Base-by-base conservation (phyloP, 2,797 vertebrate species). In the Otus scops region DNA sequence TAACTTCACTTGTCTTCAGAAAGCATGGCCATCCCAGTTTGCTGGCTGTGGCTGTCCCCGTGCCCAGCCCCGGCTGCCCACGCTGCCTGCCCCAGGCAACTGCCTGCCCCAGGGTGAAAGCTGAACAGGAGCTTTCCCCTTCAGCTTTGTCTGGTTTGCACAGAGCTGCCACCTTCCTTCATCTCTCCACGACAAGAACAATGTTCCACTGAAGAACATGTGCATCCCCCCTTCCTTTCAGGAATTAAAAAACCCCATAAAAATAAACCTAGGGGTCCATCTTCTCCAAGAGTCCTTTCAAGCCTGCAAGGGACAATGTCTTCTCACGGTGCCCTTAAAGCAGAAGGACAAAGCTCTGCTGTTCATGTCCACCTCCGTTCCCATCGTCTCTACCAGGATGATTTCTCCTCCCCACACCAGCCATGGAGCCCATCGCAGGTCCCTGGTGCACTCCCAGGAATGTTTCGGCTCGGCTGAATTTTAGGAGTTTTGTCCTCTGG, bases 401-500 rank as follows among this genome's bases (percentile, higher is more conserved):
- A 9, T 39, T 89, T 88, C 73, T 83, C 61, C 70, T 79, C 50
- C 73, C 75, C 3, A 3, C 3, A 1, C 13, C 0, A 14, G 41
- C 41, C 87, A 20, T 3, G 22, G 54, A 73, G 85, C 64, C 77
- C 67, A 64, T 73, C 6, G 0, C 69, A 75, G 86, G 95, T 82
- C 48, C 67, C 97, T 97, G 97, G 97, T 96, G 19, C 16, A 39
- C 30, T 95, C 95, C 89, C 84, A 96, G 92, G 83, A 95, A 96
- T 0, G 13, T 89, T 97, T 89, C 24, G 1, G 39, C 59, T 91
- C 39, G 20, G 67, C 80, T 86, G 93, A 89, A 95, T 97, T 93
- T 96, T 96, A 96, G 97, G 93, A 87, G 91, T 86, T 96, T 95
- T 97, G 87, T 95, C 95, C 92, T 93, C 71, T 73, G 82, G 92